A percentile compares a stretch with the other conserved stretches of the same genome.
Evolutionary conservation across 2,797 vertebrate genomes (phyloP).

Genomic region (Oreochromis grahami): DNA sequence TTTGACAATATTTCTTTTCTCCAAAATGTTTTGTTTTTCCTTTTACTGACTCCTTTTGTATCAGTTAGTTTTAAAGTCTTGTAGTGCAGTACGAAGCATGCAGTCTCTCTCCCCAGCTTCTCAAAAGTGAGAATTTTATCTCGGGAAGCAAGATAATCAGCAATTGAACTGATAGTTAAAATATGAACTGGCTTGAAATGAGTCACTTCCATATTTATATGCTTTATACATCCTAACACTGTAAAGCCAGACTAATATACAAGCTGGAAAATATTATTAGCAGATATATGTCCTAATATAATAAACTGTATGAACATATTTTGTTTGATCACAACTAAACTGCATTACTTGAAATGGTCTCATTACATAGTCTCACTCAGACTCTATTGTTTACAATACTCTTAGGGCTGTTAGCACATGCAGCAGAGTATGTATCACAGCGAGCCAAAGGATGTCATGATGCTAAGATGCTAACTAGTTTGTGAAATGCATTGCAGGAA

Average conservation of each 20-base stretch:
- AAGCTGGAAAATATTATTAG: not conserved
- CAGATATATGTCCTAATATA: not conserved
- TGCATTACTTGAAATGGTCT: not conserved
- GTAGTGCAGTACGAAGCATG: not conserved
- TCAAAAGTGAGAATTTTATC: not conserved
- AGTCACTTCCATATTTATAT: not conserved
- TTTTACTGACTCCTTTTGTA: not conserved
- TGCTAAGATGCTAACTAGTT: not conserved
- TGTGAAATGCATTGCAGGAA: not conserved
- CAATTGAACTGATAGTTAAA: not conserved
- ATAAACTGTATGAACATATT: not conserved
- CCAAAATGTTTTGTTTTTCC: not conserved
- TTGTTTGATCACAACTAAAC: not conserved
- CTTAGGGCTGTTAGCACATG: not conserved
- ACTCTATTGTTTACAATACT: not conserved
- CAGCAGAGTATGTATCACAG: not conserved
- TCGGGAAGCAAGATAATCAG: accelerated
- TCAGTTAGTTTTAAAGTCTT: not conserved
- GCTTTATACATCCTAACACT: too few relatives aligned
- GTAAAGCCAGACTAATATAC: not conserved
- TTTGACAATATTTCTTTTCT: not conserved
- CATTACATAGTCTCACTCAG: not conserved
- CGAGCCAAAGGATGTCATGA: not conserved
- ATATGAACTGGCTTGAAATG: not conserved
- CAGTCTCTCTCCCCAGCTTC: not conserved